Evolutionary conservation across 2,797 vertebrate species (phyloP).

Genomic region (Sebastiscus albofasciatus): DNA sequence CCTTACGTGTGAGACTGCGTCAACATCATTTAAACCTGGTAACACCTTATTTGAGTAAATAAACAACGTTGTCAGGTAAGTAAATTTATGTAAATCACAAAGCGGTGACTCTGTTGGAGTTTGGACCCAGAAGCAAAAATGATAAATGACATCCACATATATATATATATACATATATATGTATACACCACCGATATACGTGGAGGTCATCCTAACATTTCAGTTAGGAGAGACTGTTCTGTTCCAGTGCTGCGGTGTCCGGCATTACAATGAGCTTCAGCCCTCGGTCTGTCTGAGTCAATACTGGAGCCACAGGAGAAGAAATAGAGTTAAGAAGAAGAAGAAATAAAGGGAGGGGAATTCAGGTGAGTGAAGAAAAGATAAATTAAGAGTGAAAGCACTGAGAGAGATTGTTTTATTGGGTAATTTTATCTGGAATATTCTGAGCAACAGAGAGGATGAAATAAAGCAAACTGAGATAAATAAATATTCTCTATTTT

Average conservation of each 20-base stretch:
- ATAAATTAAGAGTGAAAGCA: conserved; percentile 7
- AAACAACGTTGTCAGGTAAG: not conserved
- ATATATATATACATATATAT: too few species aligned
- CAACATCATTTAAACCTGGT: not conserved
- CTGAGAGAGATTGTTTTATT: not conserved
- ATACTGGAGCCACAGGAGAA: conserved; percentile 26
- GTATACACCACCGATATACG: not conserved
- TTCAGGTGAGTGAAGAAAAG: conserved; percentile 7
- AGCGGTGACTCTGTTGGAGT: not conserved
- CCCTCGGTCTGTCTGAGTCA: conserved; percentile 21
- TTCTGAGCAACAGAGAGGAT: not conserved
- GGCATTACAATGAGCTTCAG: conserved; percentile 57
- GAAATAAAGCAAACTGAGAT: not conserved
- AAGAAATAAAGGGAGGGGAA: not conserved
- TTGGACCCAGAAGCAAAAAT: not conserved
- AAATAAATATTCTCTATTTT: not conserved
- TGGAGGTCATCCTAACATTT: conserved; percentile 32
- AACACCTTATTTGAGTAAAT: not conserved
- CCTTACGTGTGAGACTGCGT: not conserved
- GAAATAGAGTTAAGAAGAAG: not conserved
- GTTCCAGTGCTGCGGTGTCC: conserved; percentile 9
- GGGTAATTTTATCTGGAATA: not conserved
- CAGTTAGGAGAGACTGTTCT: not conserved
- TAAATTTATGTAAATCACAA: not conserved
- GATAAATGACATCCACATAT: not conserved